Evolutionary conservation across 2,888 invertebrate genomes (phyloP), one percentile per base, ranked within the genome.

Genomic region (Clusia tigrina): DNA sequence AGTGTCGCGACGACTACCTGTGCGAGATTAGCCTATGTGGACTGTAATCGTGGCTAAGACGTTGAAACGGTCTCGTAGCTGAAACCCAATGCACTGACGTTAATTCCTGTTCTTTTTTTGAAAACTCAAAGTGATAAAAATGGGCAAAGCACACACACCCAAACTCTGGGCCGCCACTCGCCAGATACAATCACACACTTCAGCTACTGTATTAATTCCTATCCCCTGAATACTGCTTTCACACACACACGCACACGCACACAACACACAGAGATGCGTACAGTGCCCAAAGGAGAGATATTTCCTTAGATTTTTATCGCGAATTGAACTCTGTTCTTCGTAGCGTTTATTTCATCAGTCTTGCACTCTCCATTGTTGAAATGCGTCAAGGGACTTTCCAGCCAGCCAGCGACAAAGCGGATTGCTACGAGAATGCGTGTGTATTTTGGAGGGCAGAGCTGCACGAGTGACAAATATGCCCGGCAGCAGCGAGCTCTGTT

Each of bases 251-350:
- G 42, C 9, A 17, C n/a, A 17, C 42, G n/a, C 3, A 17, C n/a
- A 6, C 9, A n/a, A 32, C n/a, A 6, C 42, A 42, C 12, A n/a
- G 3, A 42, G 3, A 6, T 3, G n/a, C 9, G n/a, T 17, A 42
- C 42, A 42, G 3, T 48, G 22, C 48, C 6, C 48, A 12, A 5
- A 48, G 48, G 15, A 2, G 55, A 62, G 37, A 62, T 62, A 51
- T 58, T 54, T 61, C 59, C 60, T 32, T 37, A 58, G 64, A 60
- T 62, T 37, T 60, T 57, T 65, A 62, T 62, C 62, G 59, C 62
- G 46, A 62, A 58, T 60, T 58, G 60, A 58, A 60, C 54, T 60
- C 53, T 26, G 52, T 22, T 57, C 54, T 65, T 48, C n/a, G 22
- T 20, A 20, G 48, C 15, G 52, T 58, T n/a, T n/a, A n/a, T n/a